phyloP scores from a whole-genome alignment of 1,140 invertebrate species.

The Lepidurus couesii region DNA sequence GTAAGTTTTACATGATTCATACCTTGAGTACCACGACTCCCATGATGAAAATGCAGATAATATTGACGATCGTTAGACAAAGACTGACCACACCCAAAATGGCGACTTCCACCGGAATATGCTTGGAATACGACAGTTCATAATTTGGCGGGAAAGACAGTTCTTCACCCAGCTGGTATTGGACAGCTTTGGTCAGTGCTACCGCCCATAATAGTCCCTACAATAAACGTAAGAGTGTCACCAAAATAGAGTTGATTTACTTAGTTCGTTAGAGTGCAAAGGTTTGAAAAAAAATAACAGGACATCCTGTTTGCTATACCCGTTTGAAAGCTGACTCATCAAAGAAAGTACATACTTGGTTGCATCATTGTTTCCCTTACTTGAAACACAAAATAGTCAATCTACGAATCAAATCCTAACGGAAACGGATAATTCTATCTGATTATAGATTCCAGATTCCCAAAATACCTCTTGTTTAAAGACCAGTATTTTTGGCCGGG shows the following conservation, averaged over 20 bases:
- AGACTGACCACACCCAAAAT: slow-evolving; percentile 72
- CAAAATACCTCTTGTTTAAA: too few species aligned
- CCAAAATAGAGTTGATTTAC: background rate
- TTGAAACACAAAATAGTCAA: background rate
- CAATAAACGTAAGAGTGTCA: slow-evolving; percentile 2
- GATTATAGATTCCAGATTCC: too few species aligned
- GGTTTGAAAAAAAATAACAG: background rate
- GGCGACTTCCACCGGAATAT: slow-evolving; percentile 66
- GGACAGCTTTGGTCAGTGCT: slow-evolving; percentile 47
- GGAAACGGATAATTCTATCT: too few species aligned
- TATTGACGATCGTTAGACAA: slow-evolving; percentile 72
- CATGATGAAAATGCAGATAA: slow-evolving; percentile 75
- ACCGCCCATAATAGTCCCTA: slow-evolving; percentile 72
- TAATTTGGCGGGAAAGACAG: slow-evolving; percentile 37
- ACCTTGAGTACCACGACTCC: slow-evolving; percentile 74
- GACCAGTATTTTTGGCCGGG: too few species aligned
- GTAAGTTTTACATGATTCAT: slow-evolving; percentile 20
- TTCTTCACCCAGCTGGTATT: slow-evolving; percentile 37
- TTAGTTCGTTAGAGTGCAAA: background rate
- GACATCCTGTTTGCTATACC: background rate
- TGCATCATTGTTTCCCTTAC: background rate
- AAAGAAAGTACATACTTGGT: background rate
- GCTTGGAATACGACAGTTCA: slow-evolving; percentile 59
- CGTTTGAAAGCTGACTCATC: background rate
- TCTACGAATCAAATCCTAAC: too few species aligned